Evolutionary conservation across 2,888 invertebrate genomes (phyloP).

Genomic region (Apamea monoglypha): DNA sequence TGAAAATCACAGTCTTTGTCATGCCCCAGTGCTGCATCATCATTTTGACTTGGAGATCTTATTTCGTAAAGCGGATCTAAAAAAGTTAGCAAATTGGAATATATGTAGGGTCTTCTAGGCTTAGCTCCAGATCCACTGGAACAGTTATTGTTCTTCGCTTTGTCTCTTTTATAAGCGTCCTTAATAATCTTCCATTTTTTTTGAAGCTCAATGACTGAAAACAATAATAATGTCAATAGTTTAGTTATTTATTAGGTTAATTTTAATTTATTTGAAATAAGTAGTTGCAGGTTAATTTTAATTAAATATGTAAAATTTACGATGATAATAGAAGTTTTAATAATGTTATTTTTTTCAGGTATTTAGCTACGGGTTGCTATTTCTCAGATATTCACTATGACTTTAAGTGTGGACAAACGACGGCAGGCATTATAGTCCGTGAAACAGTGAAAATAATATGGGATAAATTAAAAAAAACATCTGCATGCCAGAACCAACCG

Average conservation of each 20-base stretch:
- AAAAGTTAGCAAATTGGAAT: background rate
- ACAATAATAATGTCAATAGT: background rate
- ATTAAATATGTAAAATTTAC: too few relatives aligned
- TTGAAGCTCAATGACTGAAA: background rate
- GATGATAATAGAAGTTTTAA: too few relatives aligned
- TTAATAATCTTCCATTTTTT: background rate
- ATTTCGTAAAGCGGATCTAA: background rate
- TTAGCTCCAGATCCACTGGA: background rate
- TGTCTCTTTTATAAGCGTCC: background rate
- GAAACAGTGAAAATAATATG: background rate
- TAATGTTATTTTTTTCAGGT: background rate
- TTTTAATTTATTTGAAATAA: too few relatives aligned
- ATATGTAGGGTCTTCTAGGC: background rate
- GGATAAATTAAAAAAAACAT: background rate
- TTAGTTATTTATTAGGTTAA: too few relatives aligned
- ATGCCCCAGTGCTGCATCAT: background rate
- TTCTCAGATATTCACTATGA: background rate
- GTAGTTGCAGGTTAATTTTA: too few relatives aligned
- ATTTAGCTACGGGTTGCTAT: background rate
- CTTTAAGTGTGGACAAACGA: background rate
- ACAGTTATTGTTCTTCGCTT: background rate
- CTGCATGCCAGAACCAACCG: background rate
- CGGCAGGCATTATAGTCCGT: background rate
- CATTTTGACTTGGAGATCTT: background rate
- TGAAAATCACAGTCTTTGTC: background rate